Evolutionary conservation across 2,888 invertebrate genomes (phyloP), one percentile per base, ranked within the genome.

Genomic region (Acrobasis repandana): DNA sequence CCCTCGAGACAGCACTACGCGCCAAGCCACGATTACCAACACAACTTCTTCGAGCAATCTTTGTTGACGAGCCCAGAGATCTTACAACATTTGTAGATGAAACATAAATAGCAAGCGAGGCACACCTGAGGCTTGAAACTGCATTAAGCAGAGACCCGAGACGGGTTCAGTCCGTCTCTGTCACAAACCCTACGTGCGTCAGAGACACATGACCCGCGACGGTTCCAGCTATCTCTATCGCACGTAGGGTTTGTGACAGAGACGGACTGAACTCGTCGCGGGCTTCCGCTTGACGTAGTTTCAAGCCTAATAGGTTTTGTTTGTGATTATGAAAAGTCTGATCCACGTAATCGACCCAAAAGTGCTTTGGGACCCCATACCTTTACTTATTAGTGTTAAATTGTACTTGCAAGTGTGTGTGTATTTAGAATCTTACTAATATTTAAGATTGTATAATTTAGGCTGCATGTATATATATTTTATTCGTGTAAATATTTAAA

Each of bases 51-150:
- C 38, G 72, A 73, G 20, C 64, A 71, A 0, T 74, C 80, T 0
- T 77, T 72, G 56, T 73, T 82, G 10, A 70, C 77, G 1, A 78
- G 74, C 16, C 83, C 86, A 28, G 88, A 89, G 59, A 66, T 82
- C 34, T 75, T 89, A 61, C 88, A 89, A 64, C 82, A 88, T 72
- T 77, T 88, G 46, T 52, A 52, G 34, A 15, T 47, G 8, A 34
- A 38, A 28, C 36, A 48, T 47, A 9, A 20, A 28, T 15, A 50
- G 2, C 14, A 20, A 18, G 18, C 18, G 28, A 20, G n/a, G 43
- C 43, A 43, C 43, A 43, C 3, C 14, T 11, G 11, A 10, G 3
- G 11, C n/a, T n/a, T n/a, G n/a, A n/a, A n/a, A n/a, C n/a, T n/a
- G n/a, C n/a, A n/a, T n/a, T n/a, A n/a, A n/a, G n/a, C n/a, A n/a